phyloP scores from a whole-genome alignment of 1,140 invertebrate species.

The Caerostris extrusa region DNA sequence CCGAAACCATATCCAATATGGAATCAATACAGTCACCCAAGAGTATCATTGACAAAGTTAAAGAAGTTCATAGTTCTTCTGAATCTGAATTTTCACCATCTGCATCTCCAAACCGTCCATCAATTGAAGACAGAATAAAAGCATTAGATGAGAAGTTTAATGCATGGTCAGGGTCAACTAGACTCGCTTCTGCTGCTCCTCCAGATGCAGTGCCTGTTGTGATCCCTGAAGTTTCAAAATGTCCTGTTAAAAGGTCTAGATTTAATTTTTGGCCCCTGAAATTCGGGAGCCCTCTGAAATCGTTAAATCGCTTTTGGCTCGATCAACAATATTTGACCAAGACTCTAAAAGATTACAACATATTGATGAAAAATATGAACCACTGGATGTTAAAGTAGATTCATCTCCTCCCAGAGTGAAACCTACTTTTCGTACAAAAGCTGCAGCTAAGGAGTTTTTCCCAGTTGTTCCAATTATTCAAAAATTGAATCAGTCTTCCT shows the following conservation, averaged over 20 bases:
- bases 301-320: slow-evolving; percentile 93
- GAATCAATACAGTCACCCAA: slow-evolving; percentile 73
- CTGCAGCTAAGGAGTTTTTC: slow-evolving; percentile 81
- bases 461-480: slow-evolving; percentile 61
- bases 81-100: slow-evolving; percentile 81
- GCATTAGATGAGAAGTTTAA: slow-evolving; percentile 95
- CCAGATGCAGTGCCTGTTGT: slow-evolving; percentile 75
- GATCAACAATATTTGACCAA: slow-evolving; percentile 96
- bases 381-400: slow-evolving; percentile 82
- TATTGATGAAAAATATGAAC: slow-evolving; percentile 91
- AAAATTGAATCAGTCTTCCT: slow-evolving; percentile 53
- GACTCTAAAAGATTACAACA: slow-evolving; percentile 96
- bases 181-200: slow-evolving; percentile 74
- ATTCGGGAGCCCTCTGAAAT: slow-evolving; percentile 92
- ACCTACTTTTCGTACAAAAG: slow-evolving; percentile 81
- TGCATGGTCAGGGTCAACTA: slow-evolving; percentile 87
- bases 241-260: slow-evolving; percentile 82
- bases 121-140: slow-evolving; percentile 92
- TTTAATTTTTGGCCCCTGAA: slow-evolving; percentile 76
- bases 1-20: slow-evolving; percentile 43
- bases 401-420: slow-evolving; percentile 66
- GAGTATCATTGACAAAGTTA: slow-evolving; percentile 54
- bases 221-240: slow-evolving; percentile 83
- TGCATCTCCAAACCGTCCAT: slow-evolving; percentile 80
- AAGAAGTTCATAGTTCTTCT: slow-evolving; percentile 79